phyloP scores from a whole-genome alignment of 1,140 invertebrate species.

The Ptiloglossa arizonensis region DNA sequence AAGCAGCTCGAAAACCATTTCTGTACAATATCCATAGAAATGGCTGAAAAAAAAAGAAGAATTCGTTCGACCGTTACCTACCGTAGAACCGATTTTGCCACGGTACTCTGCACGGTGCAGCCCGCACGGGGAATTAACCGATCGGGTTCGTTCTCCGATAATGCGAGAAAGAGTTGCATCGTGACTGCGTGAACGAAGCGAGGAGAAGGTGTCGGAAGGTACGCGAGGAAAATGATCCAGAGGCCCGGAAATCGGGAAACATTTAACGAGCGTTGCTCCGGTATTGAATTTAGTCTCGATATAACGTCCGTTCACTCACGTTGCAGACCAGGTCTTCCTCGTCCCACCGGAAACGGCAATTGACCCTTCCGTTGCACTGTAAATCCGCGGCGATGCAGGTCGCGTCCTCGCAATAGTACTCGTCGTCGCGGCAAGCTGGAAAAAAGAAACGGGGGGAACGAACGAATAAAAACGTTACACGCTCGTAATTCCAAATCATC shows the following conservation, averaged over 20 bases:
- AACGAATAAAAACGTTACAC: background rate
- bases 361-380: constrained; percentile 88
- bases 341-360: constrained; percentile 93
- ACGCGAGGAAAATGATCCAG: constrained; percentile 5
- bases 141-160: background rate
- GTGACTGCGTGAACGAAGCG: background rate
- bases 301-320: constrained; percentile 82
- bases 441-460: constrained; percentile 43
- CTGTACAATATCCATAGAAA: too few relatives aligned
- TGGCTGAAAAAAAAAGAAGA: too few relatives aligned
- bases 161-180: background rate
- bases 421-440: constrained; percentile 82
- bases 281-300: constrained; percentile 34
- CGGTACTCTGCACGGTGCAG: too few relatives aligned
- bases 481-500: background rate
- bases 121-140: too few relatives aligned
- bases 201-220: background rate
- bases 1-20: too few relatives aligned
- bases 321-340: constrained; percentile 87
- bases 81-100: too few relatives aligned
- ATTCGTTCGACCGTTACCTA: too few relatives aligned
- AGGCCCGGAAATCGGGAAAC: constrained; percentile 30
- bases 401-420: constrained; percentile 93
- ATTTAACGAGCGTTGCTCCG: background rate
- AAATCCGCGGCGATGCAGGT: constrained; percentile 89